phyloP scores from a whole-genome alignment of 2,888 invertebrate species.

The Trypoxylon attenuatum region DNA sequence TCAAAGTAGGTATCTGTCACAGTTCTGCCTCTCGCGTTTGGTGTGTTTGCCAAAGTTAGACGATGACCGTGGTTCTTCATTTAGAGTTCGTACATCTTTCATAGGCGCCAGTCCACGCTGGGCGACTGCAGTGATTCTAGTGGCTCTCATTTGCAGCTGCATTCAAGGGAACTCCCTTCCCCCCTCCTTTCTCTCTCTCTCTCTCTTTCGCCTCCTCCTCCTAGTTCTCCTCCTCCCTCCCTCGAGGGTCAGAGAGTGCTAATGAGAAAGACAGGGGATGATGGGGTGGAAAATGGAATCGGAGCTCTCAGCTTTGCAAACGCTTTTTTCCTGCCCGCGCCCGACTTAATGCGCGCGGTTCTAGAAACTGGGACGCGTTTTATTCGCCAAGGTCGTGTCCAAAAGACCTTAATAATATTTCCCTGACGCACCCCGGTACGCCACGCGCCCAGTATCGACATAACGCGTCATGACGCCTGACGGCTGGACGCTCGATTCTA shows the following conservation, averaged over 20 bases:
- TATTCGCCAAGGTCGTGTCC: slow-evolving; percentile 31
- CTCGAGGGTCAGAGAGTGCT: slow-evolving; percentile 49
- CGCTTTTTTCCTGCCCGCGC: slow-evolving; percentile 11
- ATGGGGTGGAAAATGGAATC: slow-evolving; percentile 53
- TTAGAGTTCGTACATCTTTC: slow-evolving; percentile 58
- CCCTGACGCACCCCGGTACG: not conserved
- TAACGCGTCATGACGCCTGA: too few species aligned
- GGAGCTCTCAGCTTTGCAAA: slow-evolving; percentile 24
- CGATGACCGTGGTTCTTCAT: slow-evolving; percentile 53
- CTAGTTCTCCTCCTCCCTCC: not conserved
- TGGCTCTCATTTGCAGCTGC: slow-evolving; percentile 60
- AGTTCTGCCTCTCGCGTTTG: too few species aligned
- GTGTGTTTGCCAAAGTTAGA: slow-evolving; percentile 31
- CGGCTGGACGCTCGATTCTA: too few species aligned
- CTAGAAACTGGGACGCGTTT: slow-evolving; percentile 39
- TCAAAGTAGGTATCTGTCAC: too few species aligned
- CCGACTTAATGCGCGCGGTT: slow-evolving; percentile 5
- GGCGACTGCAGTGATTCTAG: slow-evolving; percentile 21
- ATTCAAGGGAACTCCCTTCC: slow-evolving; percentile 49
- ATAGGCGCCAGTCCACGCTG: slow-evolving; percentile 33
- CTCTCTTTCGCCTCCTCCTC: slow-evolving; percentile 9
- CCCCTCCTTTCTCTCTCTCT: slow-evolving; percentile 20
- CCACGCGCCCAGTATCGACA: not conserved
- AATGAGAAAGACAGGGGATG: slow-evolving; percentile 49
- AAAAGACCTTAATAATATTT: slow-evolving; percentile 26